These are phyloP conservation scores for Odocoileus virginianus DNA, from an alignment of 2,113 vertebrate species.

Conservation along the genomic window DNA sequence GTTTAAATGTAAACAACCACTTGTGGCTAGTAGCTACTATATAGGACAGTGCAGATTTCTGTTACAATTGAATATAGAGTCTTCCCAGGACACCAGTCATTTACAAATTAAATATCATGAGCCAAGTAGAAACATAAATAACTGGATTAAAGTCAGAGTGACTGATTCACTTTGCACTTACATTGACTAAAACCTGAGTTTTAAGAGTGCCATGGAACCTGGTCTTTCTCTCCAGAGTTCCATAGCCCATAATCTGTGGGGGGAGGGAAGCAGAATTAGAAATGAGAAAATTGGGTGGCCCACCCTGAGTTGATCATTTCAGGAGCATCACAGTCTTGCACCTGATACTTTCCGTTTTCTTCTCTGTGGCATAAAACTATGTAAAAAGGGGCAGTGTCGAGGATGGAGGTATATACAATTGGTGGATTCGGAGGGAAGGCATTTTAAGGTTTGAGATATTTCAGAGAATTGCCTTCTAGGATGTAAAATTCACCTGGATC, in stretches of 20 bases:
- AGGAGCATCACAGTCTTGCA: background rate
- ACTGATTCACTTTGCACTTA: background rate
- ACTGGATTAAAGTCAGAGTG: background rate
- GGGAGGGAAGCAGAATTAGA: background rate
- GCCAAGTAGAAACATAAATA: background rate
- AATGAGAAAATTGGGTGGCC: background rate
- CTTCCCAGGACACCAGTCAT: background rate
- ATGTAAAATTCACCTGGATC: background rate
- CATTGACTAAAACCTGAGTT: background rate
- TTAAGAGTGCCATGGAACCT: background rate
- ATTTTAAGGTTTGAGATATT: background rate
- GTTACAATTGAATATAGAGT: background rate
- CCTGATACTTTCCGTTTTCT: background rate
- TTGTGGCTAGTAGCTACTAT: background rate
- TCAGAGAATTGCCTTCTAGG: background rate
- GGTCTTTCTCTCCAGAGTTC: background rate
- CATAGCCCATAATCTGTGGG: rapidly evolving
- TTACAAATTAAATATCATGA: background rate
- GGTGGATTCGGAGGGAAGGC: background rate
- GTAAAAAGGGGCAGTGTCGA: background rate
- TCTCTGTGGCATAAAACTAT: background rate
- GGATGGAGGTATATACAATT: background rate
- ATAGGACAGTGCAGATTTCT: background rate
- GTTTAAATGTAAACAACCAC: background rate
- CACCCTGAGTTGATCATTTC: background rate